phyloP scores from a whole-genome alignment of 2,797 vertebrate species.

The Gymnoscopelus braueri region DNA sequence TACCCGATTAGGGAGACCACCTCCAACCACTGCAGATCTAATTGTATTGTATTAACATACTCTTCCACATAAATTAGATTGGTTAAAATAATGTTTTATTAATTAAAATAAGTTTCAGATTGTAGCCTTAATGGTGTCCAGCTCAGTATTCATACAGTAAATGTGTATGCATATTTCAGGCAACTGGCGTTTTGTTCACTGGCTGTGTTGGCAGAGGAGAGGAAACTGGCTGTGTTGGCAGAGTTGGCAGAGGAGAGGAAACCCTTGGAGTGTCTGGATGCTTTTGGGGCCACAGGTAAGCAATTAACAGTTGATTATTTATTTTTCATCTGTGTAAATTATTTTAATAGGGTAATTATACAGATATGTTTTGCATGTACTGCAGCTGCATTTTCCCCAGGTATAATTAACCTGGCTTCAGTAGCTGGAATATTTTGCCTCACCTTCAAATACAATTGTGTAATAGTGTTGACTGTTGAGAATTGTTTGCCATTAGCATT shows the following conservation, averaged over 20 bases:
- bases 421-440: background rate
- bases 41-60: too few relatives aligned
- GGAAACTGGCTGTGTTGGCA: constrained; percentile 89
- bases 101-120: too few relatives aligned
- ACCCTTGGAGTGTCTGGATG: constrained; percentile 94
- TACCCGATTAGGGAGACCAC: too few relatives aligned
- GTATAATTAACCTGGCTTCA: background rate
- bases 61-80: too few relatives aligned
- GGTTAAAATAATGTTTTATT: too few relatives aligned
- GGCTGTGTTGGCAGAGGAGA: constrained; percentile 89
- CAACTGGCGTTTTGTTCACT: constrained; percentile 94
- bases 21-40: too few relatives aligned
- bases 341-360: background rate
- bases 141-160: background rate
- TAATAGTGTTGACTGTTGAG: too few relatives aligned
- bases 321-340: background rate
- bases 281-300: constrained; percentile 95
- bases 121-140: too few relatives aligned
- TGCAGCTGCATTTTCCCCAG: background rate
- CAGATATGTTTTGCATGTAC: background rate
- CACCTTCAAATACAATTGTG: too few relatives aligned
- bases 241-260: constrained; percentile 90
- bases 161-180: constrained; percentile 72
- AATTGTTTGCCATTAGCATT: too few relatives aligned
- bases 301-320: background rate